Evolutionary conservation across 2,797 vertebrate species (phyloP).

Genomic region (Sphenopsis melanotis): DNA sequence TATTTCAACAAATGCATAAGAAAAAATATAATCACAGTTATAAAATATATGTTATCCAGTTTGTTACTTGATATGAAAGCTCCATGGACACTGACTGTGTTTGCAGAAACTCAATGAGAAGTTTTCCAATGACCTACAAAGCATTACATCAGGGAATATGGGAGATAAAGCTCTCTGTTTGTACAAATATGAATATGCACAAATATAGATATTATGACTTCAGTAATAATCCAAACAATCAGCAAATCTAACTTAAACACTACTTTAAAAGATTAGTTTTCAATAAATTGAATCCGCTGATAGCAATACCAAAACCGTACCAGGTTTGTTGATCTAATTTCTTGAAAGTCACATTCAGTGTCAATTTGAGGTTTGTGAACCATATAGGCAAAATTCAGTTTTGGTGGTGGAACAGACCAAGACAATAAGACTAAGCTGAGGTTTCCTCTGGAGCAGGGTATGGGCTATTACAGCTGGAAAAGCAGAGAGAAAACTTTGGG

Average conservation of each 20-base stretch:
- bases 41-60: neutral
- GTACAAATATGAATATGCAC: neutral
- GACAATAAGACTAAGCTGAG: neutral
- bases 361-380: neutral
- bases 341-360: neutral
- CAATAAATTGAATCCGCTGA: neutral
- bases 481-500: neutral
- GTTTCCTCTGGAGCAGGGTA: neutral
- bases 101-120: neutral
- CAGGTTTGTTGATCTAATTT: neutral
- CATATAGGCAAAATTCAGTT: neutral
- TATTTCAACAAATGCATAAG: neutral
- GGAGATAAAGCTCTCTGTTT: slow-evolving; percentile 16
- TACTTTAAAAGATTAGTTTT: neutral
- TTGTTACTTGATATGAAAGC: neutral
- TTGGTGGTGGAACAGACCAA: neutral
- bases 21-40: neutral
- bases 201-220: neutral
- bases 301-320: neutral
- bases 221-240: neutral
- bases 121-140: neutral
- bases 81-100: neutral
- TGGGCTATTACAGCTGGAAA: neutral
- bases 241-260: slow-evolving; percentile 1
- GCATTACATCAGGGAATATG: neutral